phyloP scores from a whole-genome alignment of 2,113 vertebrate species.

The Amazona guildingii region DNA sequence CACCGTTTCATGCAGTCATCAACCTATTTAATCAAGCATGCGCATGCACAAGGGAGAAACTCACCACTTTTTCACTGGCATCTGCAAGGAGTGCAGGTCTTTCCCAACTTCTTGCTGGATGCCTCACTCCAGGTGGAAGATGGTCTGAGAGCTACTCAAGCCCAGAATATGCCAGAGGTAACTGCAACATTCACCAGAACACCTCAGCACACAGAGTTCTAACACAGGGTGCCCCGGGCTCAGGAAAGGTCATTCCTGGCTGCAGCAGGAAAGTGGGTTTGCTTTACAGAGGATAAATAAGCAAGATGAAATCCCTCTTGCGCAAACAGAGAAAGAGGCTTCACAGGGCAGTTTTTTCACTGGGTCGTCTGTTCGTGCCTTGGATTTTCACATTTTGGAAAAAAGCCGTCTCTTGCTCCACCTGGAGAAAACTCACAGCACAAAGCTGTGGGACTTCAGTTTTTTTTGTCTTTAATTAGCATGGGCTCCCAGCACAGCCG shows the following conservation, averaged over 20 bases:
- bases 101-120: neutral
- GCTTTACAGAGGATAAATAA: neutral
- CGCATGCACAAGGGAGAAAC: neutral
- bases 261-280: neutral
- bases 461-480: neutral
- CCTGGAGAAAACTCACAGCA: neutral
- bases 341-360: neutral
- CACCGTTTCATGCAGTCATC: neutral
- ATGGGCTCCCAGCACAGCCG: fast-evolving
- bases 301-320: neutral
- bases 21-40: neutral
- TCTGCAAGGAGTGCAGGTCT: fast-evolving
- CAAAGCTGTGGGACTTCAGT: neutral
- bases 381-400: neutral
- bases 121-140: neutral
- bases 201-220: fast-evolving
- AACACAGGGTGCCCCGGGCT: neutral
- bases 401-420: neutral
- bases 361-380: neutral
- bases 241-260: neutral
- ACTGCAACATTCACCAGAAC: neutral
- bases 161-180: neutral
- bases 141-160: neutral
- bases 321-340: fast-evolving
- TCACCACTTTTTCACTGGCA: neutral